phyloP scores from a whole-genome alignment of 2,888 invertebrate species.

The Agrotis puta region DNA sequence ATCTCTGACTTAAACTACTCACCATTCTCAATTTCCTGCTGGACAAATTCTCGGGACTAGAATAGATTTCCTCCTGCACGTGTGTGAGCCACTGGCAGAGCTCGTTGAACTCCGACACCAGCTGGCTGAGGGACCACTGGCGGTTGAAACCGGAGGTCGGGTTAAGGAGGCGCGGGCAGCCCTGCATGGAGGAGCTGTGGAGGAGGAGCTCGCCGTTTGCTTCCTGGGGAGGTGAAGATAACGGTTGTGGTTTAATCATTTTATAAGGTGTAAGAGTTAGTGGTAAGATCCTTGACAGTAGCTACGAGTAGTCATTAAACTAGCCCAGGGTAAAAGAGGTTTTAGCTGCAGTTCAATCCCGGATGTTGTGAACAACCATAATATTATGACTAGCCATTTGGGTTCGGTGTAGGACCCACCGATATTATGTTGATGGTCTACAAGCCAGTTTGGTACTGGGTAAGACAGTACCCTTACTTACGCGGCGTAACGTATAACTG shows the following conservation, averaged over 20 bases:
- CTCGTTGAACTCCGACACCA: constrained; percentile 95
- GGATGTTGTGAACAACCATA: too few species aligned
- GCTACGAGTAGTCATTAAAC: too few species aligned
- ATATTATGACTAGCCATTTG: too few species aligned
- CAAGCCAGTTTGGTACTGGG: too few species aligned
- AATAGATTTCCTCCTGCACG: constrained; percentile 94
- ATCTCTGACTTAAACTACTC: constrained; percentile 63
- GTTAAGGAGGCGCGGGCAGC: constrained; percentile 80
- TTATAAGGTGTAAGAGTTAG: too few species aligned
- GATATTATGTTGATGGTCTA: too few species aligned
- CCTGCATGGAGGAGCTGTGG: constrained; percentile 90
- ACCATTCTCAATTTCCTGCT: constrained; percentile 93
- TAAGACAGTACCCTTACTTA: too few species aligned
- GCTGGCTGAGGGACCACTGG: constrained; percentile 94
- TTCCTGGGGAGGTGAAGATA: constrained; percentile 89
- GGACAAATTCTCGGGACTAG: constrained; percentile 93
- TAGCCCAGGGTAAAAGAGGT: too few species aligned
- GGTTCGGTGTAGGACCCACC: too few species aligned
- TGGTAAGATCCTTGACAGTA: too few species aligned
- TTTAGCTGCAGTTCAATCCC: too few species aligned
- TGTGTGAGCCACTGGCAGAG: constrained; percentile 95
- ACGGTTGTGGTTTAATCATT: background rate
- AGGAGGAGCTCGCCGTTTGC: constrained; percentile 94
- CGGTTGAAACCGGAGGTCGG: constrained; percentile 85
- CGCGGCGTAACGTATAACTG: too few species aligned